Base-by-base conservation (phyloP, 2,113 vertebrate species). In the Indri indri region DNA sequence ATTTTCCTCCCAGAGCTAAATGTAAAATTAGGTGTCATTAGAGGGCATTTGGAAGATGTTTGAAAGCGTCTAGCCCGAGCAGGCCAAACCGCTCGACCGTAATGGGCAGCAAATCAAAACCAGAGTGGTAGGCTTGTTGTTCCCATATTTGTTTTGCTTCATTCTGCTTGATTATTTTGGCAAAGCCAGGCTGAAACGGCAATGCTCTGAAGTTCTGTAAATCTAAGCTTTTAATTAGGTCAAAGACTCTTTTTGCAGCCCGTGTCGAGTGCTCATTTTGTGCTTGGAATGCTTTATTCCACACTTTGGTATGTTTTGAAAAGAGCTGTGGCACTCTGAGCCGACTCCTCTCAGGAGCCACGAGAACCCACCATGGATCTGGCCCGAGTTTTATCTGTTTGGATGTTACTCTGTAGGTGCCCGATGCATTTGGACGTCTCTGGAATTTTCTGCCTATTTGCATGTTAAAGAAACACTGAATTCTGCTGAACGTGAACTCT, bases 211-310 rank as follows among this genome's bases (percentile, higher is more conserved):
- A 96, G 96, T 97, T 97, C 97, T 88, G 91, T 93, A 89, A 92
- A 95, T 88, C 65, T 96, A 94, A 97, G 91, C 97, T 97, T 97
- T 97, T 97, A 95, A 97, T 94, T 97, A 95, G 91, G 89, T 65
- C 92, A 97, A 92, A 97, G 95, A 87, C 76, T 61, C 47, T 50
- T 92, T 83, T 83, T 40, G 73, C 87, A 73, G 94, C 65, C n/a
- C 84, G 88, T 65, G 65, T 89, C 16, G 22, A 65, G 85, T 73
- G 86, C 95, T 90, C 65, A 50, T 80, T 96, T 92, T 92, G 91
- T 71, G 87, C 79, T 74, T 54, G 90, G 94, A 95, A 95, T 54
- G 93, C 89, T 96, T 81, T 84, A 57, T 68, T 45, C 83, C 71
- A 10, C 17, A 32, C 76, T 77, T 47, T 30, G 92, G 84, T 83